These are phyloP conservation scores for Drepana falcataria DNA, from an alignment of 2,888 invertebrate species.

Conservation along the genomic window DNA sequence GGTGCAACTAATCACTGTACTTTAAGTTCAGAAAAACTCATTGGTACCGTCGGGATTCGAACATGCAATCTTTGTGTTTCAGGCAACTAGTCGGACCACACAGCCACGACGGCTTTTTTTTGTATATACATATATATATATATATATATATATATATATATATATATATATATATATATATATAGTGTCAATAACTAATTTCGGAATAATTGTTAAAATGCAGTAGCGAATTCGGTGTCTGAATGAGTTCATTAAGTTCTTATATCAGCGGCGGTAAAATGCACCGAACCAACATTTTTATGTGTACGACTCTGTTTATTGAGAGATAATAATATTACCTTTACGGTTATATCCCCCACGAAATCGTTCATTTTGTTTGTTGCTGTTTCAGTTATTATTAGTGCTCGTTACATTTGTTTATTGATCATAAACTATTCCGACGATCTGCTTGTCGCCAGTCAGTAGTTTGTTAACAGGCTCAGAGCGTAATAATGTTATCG, in stretches of 20 bases:
- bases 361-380: conserved; percentile 65
- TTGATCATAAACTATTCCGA: conserved; percentile 71
- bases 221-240: conserved; percentile 35
- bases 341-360: conserved; percentile 60
- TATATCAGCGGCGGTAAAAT: conserved; percentile 52
- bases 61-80: no score
- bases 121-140: background rate
- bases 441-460: conserved; percentile 67
- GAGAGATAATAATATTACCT: conserved; percentile 77
- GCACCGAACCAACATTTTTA: conserved; percentile 66
- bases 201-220: conserved; percentile 26
- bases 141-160: background rate
- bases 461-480: conserved; percentile 66
- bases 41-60: no score
- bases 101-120: background rate
- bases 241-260: conserved; percentile 54
- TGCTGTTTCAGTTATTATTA: conserved; percentile 77
- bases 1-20: no score
- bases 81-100: no score
- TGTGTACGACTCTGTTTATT: conserved; percentile 65
- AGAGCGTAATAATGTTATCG: conserved; percentile 48
- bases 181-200: conserved; percentile 1
- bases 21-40: no score
- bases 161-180: no score
- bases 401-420: conserved; percentile 74